Percentiles rank a stretch among this genome's conserved stretches.
phyloP scores from a whole-genome alignment of 2,113 vertebrate genomes.

The Setophaga kirtlandii region DNA sequence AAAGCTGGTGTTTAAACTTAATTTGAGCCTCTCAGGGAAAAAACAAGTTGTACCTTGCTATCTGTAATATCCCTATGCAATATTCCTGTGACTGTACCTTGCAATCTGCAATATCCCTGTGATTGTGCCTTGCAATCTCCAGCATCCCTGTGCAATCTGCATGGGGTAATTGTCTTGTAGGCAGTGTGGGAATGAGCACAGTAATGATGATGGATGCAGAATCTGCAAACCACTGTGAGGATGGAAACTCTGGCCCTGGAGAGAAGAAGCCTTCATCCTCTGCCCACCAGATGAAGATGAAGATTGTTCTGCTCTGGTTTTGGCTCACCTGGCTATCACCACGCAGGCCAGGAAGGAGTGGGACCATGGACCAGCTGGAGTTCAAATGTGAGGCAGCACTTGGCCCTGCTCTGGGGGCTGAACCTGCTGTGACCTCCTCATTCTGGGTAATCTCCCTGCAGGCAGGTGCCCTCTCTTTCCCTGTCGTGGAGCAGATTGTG shows the following conservation, averaged over 20 bases:
- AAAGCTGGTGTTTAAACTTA: constrained; percentile 24
- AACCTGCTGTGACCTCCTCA: accelerated
- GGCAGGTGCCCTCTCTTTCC: not conserved
- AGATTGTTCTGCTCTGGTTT: not conserved
- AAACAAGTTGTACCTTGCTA: not conserved
- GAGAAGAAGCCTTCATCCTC: not conserved
- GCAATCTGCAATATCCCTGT: not conserved
- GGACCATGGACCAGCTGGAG: not conserved
- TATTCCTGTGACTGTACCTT: not conserved
- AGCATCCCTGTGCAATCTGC: not conserved
- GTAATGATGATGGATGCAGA: not conserved
- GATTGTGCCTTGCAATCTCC: not conserved
- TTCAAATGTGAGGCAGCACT: not conserved
- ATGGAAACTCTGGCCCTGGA: not conserved
- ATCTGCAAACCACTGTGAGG: not conserved
- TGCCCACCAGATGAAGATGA: not conserved
- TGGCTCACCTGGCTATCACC: not conserved
- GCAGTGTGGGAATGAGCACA: not conserved
- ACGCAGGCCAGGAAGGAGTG: accelerated
- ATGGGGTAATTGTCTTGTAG: not conserved
- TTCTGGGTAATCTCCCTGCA: not conserved
- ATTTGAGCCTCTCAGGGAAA: not conserved
- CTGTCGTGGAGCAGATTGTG: accelerated
- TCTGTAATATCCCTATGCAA: not conserved
- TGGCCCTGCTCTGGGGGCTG: not conserved